Conservation (phyloP, 1,140 invertebrate species). For the Lycorma delicatula region DNA sequence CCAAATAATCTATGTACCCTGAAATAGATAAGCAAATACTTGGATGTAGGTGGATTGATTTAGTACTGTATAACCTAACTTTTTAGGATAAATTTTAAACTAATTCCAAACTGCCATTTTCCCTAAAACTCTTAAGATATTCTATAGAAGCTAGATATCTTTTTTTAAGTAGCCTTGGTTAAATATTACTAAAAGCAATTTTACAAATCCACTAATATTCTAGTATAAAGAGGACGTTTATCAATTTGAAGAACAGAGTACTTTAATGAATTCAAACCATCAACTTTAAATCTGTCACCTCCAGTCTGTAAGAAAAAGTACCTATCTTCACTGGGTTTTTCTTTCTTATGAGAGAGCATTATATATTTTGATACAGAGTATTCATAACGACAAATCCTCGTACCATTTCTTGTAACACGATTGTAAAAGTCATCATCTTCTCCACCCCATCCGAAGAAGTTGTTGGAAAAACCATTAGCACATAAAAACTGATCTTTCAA, state of each 20-base stretch:
- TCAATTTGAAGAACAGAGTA: conserved; percentile 35
- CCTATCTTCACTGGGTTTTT: conserved; percentile 36
- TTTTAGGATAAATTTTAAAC: too few species aligned
- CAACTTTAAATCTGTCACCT: conserved; percentile 45
- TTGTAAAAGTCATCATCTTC: conserved; percentile 74
- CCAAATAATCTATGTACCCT: too few species aligned
- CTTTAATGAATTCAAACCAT: conserved; percentile 60
- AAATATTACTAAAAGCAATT: too few species aligned
- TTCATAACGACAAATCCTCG: conserved; percentile 58
- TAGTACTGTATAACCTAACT: too few species aligned
- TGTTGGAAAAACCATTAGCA: conserved; percentile 89
- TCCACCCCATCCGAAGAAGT: conserved; percentile 80
- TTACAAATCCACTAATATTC: conserved; percentile 26
- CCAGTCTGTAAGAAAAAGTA: conserved; percentile 39
- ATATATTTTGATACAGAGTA: conserved; percentile 63
- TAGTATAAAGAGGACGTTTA: conserved; percentile 24
- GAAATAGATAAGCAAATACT: too few species aligned
- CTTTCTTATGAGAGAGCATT: conserved; percentile 64
- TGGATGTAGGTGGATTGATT: too few species aligned
- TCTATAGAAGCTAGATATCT: too few species aligned
- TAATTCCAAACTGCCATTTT: too few species aligned
- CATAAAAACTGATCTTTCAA: conserved; percentile 57
- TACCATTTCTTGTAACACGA: conserved; percentile 43
- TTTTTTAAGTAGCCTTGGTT: too few species aligned
- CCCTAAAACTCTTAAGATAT: too few species aligned